Percentiles rank a stretch among this genome's conserved stretches.
phyloP scores from a whole-genome alignment of 1,140 invertebrate genomes.

The Caenorhabditis inopinata region DNA sequence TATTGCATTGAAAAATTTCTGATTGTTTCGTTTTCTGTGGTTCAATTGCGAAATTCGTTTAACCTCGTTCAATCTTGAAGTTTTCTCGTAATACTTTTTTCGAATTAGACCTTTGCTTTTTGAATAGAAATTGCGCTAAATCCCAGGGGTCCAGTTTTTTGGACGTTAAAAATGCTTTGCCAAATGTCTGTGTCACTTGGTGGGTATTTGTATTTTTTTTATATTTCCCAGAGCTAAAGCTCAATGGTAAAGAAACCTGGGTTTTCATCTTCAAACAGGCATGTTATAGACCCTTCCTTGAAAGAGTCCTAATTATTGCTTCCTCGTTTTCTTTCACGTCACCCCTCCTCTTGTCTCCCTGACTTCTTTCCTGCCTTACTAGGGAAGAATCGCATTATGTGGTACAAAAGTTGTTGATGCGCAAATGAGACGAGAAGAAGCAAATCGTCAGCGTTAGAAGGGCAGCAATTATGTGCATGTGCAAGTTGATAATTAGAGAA shows the following conservation, averaged over 20 bases:
- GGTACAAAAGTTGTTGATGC: slow-evolving; percentile 31
- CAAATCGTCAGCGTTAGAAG: slow-evolving; percentile 13
- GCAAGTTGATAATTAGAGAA: slow-evolving; percentile 32
- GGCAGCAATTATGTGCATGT: slow-evolving; percentile 20
- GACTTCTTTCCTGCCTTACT: not conserved
- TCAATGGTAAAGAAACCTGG: not conserved
- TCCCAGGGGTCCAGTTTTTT: slow-evolving; percentile 26
- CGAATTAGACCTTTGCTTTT: slow-evolving; percentile 31
- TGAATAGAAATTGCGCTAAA: slow-evolving; percentile 19
- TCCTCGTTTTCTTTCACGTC: not conserved
- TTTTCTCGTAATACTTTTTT: not conserved
- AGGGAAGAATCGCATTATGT: not conserved
- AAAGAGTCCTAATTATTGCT: slow-evolving; percentile 17
- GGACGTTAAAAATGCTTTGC: slow-evolving; percentile 18
- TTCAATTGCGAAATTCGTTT: too few relatives aligned
- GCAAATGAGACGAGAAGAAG: slow-evolving; percentile 22
- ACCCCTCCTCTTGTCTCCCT: not conserved
- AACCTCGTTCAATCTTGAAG: not conserved
- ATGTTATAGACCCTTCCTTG: not conserved
- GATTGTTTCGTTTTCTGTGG: not conserved
- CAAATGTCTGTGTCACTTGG: not conserved
- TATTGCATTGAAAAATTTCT: too few relatives aligned
- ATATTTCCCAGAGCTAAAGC: not conserved
- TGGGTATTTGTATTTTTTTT: slow-evolving; percentile 24
- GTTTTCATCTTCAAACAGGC: not conserved